Evolutionary conservation across 2,888 invertebrate species (phyloP).

Genomic region (Mythimna lalbum): DNA sequence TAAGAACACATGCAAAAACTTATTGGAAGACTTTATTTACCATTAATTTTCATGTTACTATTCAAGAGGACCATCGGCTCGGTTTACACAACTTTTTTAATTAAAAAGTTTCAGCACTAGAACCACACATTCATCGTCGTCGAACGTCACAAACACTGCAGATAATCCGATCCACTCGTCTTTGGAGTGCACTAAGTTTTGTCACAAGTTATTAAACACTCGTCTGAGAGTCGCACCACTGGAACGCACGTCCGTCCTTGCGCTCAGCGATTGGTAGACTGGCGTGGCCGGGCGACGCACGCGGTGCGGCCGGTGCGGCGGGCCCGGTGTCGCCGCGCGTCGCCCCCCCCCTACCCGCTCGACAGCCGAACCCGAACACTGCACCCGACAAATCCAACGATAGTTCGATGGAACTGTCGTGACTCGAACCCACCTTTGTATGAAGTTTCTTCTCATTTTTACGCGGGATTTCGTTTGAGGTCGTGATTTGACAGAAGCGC

Average conservation of each 20-base stretch:
- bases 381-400: conserved; percentile 82
- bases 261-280: conserved; percentile 77
- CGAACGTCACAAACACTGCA: conserved; percentile 86
- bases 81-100: conserved; percentile 74
- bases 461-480: conserved; percentile 72
- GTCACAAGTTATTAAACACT: conserved; percentile 78
- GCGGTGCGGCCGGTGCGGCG: conserved; percentile 64
- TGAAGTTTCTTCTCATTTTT: conserved; percentile 82
- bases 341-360: conserved; percentile 68
- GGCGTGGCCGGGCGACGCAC: conserved; percentile 63
- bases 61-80: conserved; percentile 89
- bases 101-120: conserved; percentile 74
- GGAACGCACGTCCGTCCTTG: conserved; percentile 69
- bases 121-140: conserved; percentile 78
- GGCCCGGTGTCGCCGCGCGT: conserved; percentile 71
- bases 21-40: conserved; percentile 80
- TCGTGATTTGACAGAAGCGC: conserved; percentile 77
- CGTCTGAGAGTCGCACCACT: conserved; percentile 62
- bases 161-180: conserved; percentile 81
- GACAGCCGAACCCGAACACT: conserved; percentile 73
- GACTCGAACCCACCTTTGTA: conserved; percentile 80
- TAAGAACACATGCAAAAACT: conserved; percentile 82
- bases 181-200: conserved; percentile 80
- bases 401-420: conserved; percentile 79
- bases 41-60: conserved; percentile 90